Conservation (phyloP, 2,113 vertebrate genomes). For the Nycticryphes semicollaris region DNA sequence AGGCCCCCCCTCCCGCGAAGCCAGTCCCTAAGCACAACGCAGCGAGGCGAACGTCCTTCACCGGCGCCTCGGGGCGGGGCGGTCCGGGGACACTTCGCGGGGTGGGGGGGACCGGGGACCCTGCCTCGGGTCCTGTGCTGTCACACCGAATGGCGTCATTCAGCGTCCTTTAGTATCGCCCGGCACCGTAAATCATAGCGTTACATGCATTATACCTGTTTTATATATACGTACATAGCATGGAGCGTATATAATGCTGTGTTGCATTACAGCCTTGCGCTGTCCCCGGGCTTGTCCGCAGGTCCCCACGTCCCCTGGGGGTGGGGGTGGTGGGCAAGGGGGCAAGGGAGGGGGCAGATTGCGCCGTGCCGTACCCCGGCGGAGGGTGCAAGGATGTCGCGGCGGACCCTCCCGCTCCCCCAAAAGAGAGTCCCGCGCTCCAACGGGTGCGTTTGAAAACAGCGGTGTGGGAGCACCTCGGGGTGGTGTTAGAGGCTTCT, state of each 20-base stretch:
- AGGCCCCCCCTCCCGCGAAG: not conserved
- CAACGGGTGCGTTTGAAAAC: not conserved
- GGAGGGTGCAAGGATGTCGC: not conserved
- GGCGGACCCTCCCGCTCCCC: not conserved
- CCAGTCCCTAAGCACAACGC: not conserved
- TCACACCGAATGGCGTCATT: not conserved
- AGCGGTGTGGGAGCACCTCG: not conserved
- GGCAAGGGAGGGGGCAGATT: not conserved
- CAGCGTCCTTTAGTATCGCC: not conserved
- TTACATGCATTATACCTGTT: not conserved
- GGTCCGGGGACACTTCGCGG: not conserved
- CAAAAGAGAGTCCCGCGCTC: not conserved
- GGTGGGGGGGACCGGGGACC: too few species aligned
- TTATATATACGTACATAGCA: fast-evolving
- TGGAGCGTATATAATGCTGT: not conserved
- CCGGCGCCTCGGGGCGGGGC: not conserved
- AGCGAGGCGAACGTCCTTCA: not conserved
- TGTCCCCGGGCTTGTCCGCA: not conserved
- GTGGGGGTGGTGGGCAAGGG: too few species aligned
- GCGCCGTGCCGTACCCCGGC: too few species aligned
- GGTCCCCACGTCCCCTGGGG: not conserved
- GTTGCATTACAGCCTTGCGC: fast-evolving
- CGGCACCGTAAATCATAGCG: not conserved
- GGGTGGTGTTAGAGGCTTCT: not conserved
- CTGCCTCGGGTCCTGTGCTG: not conserved